Conservation (phyloP, 2,888 invertebrate species). For the Athalia circularis region DNA sequence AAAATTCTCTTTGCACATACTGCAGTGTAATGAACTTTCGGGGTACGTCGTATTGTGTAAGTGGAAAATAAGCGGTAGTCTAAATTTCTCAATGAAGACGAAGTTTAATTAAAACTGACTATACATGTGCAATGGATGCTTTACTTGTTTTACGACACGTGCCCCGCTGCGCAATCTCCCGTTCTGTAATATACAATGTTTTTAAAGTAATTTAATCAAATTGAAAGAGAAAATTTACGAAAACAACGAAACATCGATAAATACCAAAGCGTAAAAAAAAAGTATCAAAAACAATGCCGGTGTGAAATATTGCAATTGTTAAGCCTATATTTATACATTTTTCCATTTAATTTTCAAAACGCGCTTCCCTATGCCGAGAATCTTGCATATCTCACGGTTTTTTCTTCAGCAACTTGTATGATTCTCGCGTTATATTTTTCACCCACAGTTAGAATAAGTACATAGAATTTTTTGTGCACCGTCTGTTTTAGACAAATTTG, state of each 20-base stretch:
- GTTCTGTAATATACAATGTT: neutral
- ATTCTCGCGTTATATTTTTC: too few species aligned
- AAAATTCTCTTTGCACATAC: too few species aligned
- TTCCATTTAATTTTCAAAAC: too few species aligned
- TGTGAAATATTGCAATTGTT: too few species aligned
- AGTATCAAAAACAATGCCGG: too few species aligned
- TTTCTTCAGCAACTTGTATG: too few species aligned
- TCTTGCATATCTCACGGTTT: too few species aligned
- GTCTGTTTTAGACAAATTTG: too few species aligned
- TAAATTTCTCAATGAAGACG: slow-evolving; percentile 31
- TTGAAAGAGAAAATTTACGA: neutral
- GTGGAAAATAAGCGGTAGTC: slow-evolving; percentile 11
- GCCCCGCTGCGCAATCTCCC: slow-evolving; percentile 17
- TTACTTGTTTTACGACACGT: neutral
- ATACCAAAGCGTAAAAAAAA: neutral
- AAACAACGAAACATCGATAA: neutral
- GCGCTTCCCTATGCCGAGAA: too few species aligned
- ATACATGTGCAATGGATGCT: neutral
- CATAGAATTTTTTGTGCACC: too few species aligned
- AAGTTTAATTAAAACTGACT: slow-evolving; percentile 38
- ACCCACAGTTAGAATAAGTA: too few species aligned
- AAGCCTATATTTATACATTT: too few species aligned
- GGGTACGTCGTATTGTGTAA: neutral
- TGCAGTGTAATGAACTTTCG: neutral
- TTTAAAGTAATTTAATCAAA: slow-evolving; percentile 18